Conservation (phyloP, 2,113 vertebrate genomes). For the Brachyhypopomus gauderio region DNA sequence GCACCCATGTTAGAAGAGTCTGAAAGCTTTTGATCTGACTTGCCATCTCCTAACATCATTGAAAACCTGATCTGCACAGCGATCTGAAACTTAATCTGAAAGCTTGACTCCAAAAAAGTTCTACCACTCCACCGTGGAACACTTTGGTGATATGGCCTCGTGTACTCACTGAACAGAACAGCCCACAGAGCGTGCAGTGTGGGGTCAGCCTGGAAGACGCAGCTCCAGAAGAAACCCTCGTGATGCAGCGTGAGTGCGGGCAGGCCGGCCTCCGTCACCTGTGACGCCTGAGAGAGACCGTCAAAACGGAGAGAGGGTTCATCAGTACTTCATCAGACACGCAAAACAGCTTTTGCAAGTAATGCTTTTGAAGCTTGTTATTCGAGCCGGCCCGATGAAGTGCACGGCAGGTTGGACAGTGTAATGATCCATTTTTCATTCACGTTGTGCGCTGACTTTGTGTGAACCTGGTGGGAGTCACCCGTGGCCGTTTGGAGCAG, state of each 20-base stretch:
- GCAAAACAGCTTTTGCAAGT: slow-evolving; percentile 24
- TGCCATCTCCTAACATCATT: not conserved
- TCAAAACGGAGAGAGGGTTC: slow-evolving; percentile 27
- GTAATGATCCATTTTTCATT: slow-evolving; percentile 20
- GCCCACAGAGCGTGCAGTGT: slow-evolving; percentile 73
- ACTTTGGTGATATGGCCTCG: not conserved
- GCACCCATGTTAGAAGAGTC: not conserved
- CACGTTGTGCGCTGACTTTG: not conserved
- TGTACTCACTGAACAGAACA: slow-evolving; percentile 84
- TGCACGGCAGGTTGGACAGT: slow-evolving; percentile 27
- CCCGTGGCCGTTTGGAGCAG: slow-evolving; percentile 8
- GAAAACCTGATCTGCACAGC: not conserved
- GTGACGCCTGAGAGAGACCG: slow-evolving; percentile 25
- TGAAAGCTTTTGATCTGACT: not conserved
- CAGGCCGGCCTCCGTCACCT: slow-evolving; percentile 17
- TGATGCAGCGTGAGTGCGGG: slow-evolving; percentile 79
- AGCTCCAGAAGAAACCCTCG: slow-evolving; percentile 88
- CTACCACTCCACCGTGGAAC: not conserved
- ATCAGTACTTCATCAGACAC: not conserved
- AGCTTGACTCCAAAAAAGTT: not conserved
- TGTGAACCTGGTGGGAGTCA: slow-evolving; percentile 8
- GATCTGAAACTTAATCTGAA: not conserved
- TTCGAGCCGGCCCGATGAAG: not conserved
- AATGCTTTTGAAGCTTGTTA: slow-evolving; percentile 15
- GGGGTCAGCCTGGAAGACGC: slow-evolving; percentile 78